Base-by-base conservation (phyloP, 1,140 invertebrate species). In the Mactra quadrangularis region DNA sequence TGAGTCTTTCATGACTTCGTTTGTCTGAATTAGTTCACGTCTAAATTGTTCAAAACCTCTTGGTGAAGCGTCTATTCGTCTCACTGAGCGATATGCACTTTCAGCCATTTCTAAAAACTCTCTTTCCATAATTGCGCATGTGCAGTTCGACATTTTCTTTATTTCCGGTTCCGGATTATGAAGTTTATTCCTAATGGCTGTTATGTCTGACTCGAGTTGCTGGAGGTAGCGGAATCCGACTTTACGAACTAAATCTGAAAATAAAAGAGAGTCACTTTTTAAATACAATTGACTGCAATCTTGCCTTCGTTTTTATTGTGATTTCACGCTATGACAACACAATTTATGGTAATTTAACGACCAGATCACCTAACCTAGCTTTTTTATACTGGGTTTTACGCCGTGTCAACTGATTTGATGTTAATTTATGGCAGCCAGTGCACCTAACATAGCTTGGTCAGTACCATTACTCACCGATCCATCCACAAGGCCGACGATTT, bases 21-120 rank as follows among this genome's bases (percentile, higher is more conserved):
- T 88, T 7, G 87, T 88, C 57, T 88, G 87, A 9, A 79, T 72
- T 3, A 88, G 74, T 53, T 88, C 87, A 17, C 41, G 55, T 52
- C 82, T 79, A 55, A 88, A 88, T 38, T 86, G 82, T 55, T 87
- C 85, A 76, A 88, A 88, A 31, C 84, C 81, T 4, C 60, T 57
- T 11, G 84, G 81, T 2, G 82, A 78, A 15, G 62, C 55, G 66
- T 88, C 87, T 0, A 77, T 64, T 31, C 87, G 79, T 3, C 85
- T 62, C 19, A 88, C 83, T 19, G 82, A 76, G 38, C 83, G 72
- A 57, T 88, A 88, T 3, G 87, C 87, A 55, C 82, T 77, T 53
- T 87, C 84, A 11, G 87, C 87, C 87, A 88, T 87, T 68, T 86
- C 83, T 57, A 88, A 74, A 62, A 87, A 87, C 72, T 88, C 78